Percentiles rank a stretch among this genome's conserved stretches.
phyloP scores from a whole-genome alignment of 2,797 vertebrate species.

The Hirundo rustica region DNA sequence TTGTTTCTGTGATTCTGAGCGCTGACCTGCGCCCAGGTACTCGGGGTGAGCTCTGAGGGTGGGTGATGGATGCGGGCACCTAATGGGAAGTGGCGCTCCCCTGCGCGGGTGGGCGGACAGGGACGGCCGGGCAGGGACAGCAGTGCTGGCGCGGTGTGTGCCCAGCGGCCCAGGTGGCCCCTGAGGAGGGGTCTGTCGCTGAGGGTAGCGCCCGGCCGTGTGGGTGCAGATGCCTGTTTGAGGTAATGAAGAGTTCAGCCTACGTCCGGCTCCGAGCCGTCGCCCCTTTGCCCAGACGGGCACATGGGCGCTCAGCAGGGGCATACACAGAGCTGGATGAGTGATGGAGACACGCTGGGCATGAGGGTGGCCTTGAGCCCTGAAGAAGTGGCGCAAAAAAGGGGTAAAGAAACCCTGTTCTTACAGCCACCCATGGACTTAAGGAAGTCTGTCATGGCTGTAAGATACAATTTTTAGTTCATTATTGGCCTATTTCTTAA shows the following conservation, averaged over 20 bases:
- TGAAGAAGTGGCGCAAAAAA: background rate
- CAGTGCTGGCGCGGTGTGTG: background rate
- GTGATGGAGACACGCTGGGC: rapidly evolving
- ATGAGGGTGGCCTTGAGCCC: background rate
- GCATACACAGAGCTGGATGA: rapidly evolving
- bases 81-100: rapidly evolving
- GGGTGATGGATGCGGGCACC: background rate
- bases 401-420: rapidly evolving
- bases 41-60: background rate
- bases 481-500: background rate
- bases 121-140: background rate
- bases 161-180: background rate
- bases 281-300: rapidly evolving
- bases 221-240: rapidly evolving
- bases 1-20: background rate
- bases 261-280: rapidly evolving
- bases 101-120: rapidly evolving
- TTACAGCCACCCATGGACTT: background rate
- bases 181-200: background rate
- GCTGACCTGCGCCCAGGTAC: background rate
- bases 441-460: no score
- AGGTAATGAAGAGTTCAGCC: background rate
- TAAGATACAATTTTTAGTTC: background rate
- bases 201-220: rapidly evolving
- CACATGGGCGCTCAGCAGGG: rapidly evolving